Evolutionary conservation across 2,888 invertebrate species (phyloP), one percentile per base, ranked within the genome.

Genomic region (Corythucha ciliata): DNA sequence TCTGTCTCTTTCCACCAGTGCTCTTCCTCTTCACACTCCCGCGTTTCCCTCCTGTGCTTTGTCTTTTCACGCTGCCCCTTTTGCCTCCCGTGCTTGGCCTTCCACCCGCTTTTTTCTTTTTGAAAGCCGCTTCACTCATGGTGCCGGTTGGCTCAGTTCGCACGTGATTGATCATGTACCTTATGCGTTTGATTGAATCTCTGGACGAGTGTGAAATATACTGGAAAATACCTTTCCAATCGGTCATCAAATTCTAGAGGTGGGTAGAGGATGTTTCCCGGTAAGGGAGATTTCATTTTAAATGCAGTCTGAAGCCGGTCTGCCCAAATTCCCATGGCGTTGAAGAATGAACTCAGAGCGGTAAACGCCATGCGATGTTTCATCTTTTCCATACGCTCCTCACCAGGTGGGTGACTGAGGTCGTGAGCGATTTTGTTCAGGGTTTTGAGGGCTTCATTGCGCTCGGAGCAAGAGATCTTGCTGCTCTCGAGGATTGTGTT

Each of bases 381-480:
- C 49, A 49, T 49, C 24, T 20, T 40, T 8, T 49, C 49, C 49
- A 49, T 49, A 18, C 34, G 29, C 25, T 49, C 49, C 24, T 49
- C 49, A 25, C 42, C 33, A 1, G 49, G 49, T n/a, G 49, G 49
- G 20, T 49, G 49, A 12, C 40, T 21, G 5, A 49, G 33, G 8
- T 49, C 49, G 2, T 41, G 41, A 12, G 42, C 49, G n/a, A 49
- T 24, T 7, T 40, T 16, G 25, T 49, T 49, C 49, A 49, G 18
- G n/a, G 40, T 22, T 22, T 49, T 41, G 41, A 49, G 24, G 24
- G 40, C 40, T 24, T 49, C 42, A 25, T 24, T 49, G 2, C 33
- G 40, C 14, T 49, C 49, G 20, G 40, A 40, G 16, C 49, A 49
- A 12, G 41, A 33, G 5, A 49, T 24, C n/a, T n/a, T n/a, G 6